These are phyloP conservation scores for Pogona vitticeps DNA, from an alignment of 2,113 vertebrate genomes.

Conservation along the genomic window DNA sequence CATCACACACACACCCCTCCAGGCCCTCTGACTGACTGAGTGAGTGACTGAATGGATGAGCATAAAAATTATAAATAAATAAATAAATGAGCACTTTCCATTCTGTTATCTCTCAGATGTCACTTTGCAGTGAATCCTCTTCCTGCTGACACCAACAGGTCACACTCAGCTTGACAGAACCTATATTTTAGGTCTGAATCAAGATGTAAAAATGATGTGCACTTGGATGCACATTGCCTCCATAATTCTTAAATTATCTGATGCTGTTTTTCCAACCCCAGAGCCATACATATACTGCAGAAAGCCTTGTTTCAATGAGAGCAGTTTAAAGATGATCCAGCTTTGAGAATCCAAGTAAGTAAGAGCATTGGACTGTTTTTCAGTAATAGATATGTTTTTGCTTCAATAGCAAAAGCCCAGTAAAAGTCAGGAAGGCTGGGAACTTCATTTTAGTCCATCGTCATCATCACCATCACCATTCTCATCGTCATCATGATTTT, in stretches of 20 bases:
- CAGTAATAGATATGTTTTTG: background rate
- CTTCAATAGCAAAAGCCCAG: background rate
- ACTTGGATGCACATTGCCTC: conserved; percentile 58
- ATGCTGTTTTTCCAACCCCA: conserved; percentile 42
- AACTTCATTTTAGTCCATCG: background rate
- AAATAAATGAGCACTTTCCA: conserved; percentile 69
- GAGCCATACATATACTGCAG: background rate
- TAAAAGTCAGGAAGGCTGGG: background rate
- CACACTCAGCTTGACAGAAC: conserved; percentile 60
- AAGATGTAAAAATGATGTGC: conserved; percentile 54
- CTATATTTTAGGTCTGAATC: conserved; percentile 72
- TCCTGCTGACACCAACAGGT: conserved; percentile 66
- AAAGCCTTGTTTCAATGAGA: background rate
- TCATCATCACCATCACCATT: no score
- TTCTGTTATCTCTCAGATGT: conserved; percentile 63
- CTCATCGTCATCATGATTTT: no score
- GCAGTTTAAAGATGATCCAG: background rate
- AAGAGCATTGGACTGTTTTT: background rate
- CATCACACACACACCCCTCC: conserved; percentile 42
- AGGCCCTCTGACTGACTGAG: no score
- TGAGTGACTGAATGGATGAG: background rate
- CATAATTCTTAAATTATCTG: conserved; percentile 52
- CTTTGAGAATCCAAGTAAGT: background rate
- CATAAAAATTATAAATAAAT: conserved; percentile 59
- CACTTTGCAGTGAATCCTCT: conserved; percentile 62